These are phyloP conservation scores for Seira ritae DNA, from an alignment of 2,888 invertebrate genomes.

Conservation along the genomic window DNA sequence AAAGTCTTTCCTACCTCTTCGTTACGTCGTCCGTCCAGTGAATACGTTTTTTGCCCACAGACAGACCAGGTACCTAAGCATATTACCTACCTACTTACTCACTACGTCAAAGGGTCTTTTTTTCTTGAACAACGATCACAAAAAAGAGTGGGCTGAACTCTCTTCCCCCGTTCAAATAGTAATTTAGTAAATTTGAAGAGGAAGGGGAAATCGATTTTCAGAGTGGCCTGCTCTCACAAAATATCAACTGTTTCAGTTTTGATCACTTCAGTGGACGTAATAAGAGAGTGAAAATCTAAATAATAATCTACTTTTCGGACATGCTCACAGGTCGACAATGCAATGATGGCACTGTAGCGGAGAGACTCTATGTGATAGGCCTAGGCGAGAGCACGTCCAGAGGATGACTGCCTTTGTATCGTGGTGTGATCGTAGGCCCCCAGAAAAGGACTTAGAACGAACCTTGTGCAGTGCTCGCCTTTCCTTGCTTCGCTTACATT, in stretches of 20 bases:
- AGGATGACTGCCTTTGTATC: not conserved
- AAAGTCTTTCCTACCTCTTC: not conserved
- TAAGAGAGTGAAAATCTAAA: not conserved
- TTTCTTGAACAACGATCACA: no score
- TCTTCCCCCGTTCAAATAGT: conserved; percentile 46
- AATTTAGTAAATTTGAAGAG: conserved; percentile 28
- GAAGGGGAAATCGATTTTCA: conserved; percentile 58
- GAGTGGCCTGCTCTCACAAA: not conserved
- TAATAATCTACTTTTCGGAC: not conserved
- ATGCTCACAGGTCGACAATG: not conserved
- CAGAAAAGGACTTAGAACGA: not conserved
- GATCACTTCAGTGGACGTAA: not conserved
- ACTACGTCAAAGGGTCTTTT: no score
- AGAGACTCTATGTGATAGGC: not conserved
- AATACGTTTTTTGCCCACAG: no score
- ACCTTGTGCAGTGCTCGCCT: no score
- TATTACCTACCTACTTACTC: no score
- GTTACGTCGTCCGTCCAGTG: not conserved
- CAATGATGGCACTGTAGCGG: not conserved
- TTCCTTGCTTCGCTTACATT: not conserved
- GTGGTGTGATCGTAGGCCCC: not conserved
- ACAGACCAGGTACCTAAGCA: no score
- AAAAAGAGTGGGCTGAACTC: conserved; percentile 41
- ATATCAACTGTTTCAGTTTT: not conserved
- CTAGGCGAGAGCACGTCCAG: not conserved